Percentiles rank a stretch among this genome's conserved stretches.
Conservation (phyloP, 2,797 vertebrate genomes). For the Myotis pilosus region DNA sequence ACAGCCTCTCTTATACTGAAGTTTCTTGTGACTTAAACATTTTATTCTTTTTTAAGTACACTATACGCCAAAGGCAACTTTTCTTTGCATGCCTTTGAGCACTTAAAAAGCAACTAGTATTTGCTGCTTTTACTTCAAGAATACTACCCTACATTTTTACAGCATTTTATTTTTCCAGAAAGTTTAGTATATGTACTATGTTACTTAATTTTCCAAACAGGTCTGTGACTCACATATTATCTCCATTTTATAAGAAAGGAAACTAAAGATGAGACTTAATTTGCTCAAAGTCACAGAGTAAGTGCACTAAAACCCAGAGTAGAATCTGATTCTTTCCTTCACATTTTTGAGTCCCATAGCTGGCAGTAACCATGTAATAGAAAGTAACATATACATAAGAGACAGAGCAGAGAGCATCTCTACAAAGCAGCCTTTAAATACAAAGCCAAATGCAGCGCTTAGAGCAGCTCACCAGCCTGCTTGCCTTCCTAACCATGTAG, state of each 20-base stretch:
- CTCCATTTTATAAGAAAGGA: background rate
- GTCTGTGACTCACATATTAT: background rate
- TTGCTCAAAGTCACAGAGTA: background rate
- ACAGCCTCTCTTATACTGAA: background rate
- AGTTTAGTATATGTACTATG: background rate
- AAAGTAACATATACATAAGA: background rate
- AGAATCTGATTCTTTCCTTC: background rate
- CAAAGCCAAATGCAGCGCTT: background rate
- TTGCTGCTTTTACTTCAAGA: slow-evolving; percentile 31
- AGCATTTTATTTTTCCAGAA: slow-evolving; percentile 27
- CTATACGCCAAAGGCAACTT: background rate
- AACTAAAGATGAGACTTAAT: background rate
- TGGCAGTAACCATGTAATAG: background rate
- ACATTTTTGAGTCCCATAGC: background rate
- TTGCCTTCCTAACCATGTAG: background rate
- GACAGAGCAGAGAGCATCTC: background rate
- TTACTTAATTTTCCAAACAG: background rate
- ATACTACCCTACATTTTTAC: background rate
- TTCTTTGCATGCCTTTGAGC: background rate
- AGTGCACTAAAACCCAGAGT: background rate
- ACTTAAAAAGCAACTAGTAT: slow-evolving; percentile 30
- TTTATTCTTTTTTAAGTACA: slow-evolving; percentile 13
- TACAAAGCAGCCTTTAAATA: background rate
- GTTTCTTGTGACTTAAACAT: background rate
- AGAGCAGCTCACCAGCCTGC: background rate